phyloP scores from a whole-genome alignment of 1,140 invertebrate species.

The Caenorhabditis inopinata region DNA sequence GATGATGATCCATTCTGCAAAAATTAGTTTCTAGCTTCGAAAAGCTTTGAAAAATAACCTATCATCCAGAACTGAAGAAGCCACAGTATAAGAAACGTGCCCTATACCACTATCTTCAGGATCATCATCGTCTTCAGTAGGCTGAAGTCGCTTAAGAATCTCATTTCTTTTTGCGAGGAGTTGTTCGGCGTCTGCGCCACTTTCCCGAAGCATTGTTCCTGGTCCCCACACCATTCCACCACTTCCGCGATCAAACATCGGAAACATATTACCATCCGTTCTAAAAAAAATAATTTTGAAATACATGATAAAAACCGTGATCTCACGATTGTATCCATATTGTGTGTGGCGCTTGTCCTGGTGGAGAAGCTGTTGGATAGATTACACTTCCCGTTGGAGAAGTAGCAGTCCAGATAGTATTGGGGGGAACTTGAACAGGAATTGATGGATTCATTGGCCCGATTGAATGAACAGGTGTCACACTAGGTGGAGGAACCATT shows the following conservation, averaged over 20 bases:
- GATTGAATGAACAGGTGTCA: background rate
- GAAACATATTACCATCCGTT: background rate
- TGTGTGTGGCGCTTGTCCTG: background rate
- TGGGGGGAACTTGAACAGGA: constrained; percentile 16
- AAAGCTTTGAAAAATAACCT: background rate
- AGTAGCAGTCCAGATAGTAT: background rate
- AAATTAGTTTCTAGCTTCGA: too few species aligned
- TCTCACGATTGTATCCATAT: constrained; percentile 5
- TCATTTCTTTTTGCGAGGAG: constrained; percentile 36
- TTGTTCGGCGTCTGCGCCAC: constrained; percentile 30
- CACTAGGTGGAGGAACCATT: background rate
- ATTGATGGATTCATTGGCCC: background rate
- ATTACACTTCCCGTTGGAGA: constrained; percentile 15
- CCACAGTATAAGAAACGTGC: constrained; percentile 64
- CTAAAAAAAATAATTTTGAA: background rate
- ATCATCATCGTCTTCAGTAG: constrained; percentile 26
- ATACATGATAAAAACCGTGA: too few species aligned
- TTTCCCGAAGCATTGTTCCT: background rate
- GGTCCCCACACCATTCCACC: background rate
- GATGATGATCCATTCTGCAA: background rate
- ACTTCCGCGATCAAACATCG: background rate
- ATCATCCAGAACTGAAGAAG: constrained; percentile 50
- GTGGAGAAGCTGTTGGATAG: background rate
- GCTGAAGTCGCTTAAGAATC: constrained; percentile 22
- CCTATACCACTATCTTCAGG: constrained; percentile 46